Evolutionary conservation across 1,140 invertebrate species (phyloP), one percentile per base, ranked within the genome.

Genomic region (Drosophila virilis): DNA sequence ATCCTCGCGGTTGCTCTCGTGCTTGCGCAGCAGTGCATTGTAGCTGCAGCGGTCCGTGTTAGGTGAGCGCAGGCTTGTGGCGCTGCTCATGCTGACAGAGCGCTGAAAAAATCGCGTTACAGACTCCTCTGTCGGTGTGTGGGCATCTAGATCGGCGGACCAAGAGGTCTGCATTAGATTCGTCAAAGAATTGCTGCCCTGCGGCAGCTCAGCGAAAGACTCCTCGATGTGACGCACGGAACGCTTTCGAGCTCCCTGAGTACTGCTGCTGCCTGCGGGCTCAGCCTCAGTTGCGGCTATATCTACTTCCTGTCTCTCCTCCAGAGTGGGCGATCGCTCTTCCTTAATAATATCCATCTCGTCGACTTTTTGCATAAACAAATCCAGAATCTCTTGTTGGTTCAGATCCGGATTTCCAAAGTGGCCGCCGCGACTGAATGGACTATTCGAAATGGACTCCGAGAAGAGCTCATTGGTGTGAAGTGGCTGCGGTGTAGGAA

Each of bases 1-100:
- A 15, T 74, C 68, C 32, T 90, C 80, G 1, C 89, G 80, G 92
- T 93, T 94, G 57, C 95, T 95, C 75, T 94, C 91, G 51, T 92
- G 91, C 60, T 92, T 92, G 1, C 78, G 61, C 1, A 92, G 38
- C 33, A 92, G 59, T 0, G 91, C 76, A 55, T 92, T 85, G 54
- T 92, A 92, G 55, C 91, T 92, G 40, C 86, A 90, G 8, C 82
- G 76, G 65, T 90, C 91, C 0, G 51, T 58, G 4, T 61, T 55
- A 8, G 85, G 91, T 5, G 78, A 90, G 28, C 80, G 79, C 28
- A 92, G 58, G 15, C 78, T 79, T 0, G 52, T 51, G 2, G 68
- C 13, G 45, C 88, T 92, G 28, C 61, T 74, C 59, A 92, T 77
- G 69, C 90, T 91, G 2, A 91, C 77, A 1, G 90, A 91, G 7